phyloP scores from a whole-genome alignment of 2,113 vertebrate genomes.

The Strix uralensis region DNA sequence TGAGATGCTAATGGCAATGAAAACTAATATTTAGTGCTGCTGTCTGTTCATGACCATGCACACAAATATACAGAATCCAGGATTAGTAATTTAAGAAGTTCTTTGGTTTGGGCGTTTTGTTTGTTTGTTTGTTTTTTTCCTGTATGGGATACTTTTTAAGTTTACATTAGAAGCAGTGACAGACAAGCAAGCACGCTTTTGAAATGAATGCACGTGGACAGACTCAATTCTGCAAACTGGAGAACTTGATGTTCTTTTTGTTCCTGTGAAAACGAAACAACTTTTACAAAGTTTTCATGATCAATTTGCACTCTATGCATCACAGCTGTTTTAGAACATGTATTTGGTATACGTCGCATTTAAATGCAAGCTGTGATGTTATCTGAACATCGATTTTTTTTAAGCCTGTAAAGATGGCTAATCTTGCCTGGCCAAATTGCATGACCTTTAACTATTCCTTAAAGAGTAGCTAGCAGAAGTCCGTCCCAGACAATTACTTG shows the following conservation, averaged over 20 bases:
- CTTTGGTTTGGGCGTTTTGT: background rate
- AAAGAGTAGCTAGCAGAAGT: background rate
- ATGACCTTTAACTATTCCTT: constrained; percentile 27
- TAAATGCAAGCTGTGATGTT: background rate
- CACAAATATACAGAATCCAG: background rate
- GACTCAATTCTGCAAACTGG: background rate
- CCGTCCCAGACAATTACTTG: background rate
- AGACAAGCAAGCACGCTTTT: background rate
- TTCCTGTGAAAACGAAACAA: background rate
- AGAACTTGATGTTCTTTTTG: background rate
- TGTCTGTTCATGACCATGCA: background rate
- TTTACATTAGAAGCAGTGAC: background rate
- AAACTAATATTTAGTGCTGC: constrained; percentile 14
- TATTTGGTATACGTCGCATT: background rate
- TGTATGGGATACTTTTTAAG: background rate
- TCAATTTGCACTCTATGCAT: background rate
- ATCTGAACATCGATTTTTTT: background rate
- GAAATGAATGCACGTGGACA: background rate
- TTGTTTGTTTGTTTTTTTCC: background rate
- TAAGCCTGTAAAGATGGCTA: constrained; percentile 6
- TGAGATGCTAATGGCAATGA: background rate
- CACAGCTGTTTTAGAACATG: background rate
- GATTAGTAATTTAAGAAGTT: background rate
- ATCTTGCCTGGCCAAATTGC: background rate
- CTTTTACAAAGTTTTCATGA: background rate